Percentiles rank a stretch among this genome's conserved stretches.
Conservation (phyloP, 2,113 vertebrate genomes). For the Lutjanus erythropterus region DNA sequence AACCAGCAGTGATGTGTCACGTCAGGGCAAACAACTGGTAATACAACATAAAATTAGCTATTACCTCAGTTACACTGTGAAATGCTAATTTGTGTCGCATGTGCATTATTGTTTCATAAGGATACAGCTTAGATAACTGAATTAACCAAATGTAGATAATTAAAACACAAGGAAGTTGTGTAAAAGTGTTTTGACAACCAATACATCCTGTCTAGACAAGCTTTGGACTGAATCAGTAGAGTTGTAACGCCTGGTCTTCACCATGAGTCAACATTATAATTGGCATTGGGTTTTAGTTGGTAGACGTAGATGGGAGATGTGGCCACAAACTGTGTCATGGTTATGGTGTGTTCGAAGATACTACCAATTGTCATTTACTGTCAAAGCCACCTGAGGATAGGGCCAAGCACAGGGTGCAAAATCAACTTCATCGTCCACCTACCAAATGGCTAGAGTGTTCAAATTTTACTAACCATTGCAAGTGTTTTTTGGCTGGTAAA, state of each 20-base stretch:
- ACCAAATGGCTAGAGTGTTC: no score
- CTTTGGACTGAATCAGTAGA: not conserved
- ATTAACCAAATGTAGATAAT: not conserved
- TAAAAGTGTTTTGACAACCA: constrained; percentile 6
- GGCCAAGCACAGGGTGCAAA: no score
- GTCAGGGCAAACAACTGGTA: not conserved
- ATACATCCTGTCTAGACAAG: not conserved
- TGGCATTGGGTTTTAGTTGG: no score
- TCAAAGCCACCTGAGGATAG: no score
- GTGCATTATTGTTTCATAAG: not conserved
- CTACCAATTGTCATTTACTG: no score
- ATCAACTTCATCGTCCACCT: no score
- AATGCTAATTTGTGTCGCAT: not conserved
- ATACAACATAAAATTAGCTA: not conserved
- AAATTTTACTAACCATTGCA: no score
- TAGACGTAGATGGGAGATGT: no score
- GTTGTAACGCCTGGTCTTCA: not conserved
- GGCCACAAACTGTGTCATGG: no score
- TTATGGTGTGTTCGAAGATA: no score
- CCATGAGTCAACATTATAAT: not conserved
- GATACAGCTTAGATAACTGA: not conserved
- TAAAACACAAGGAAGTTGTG: not conserved
- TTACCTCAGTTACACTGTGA: not conserved
- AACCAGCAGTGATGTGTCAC: not conserved
- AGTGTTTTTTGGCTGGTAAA: no score